Evolutionary conservation across 2,888 invertebrate genomes (phyloP).

Genomic region (Dynastes maya): DNA sequence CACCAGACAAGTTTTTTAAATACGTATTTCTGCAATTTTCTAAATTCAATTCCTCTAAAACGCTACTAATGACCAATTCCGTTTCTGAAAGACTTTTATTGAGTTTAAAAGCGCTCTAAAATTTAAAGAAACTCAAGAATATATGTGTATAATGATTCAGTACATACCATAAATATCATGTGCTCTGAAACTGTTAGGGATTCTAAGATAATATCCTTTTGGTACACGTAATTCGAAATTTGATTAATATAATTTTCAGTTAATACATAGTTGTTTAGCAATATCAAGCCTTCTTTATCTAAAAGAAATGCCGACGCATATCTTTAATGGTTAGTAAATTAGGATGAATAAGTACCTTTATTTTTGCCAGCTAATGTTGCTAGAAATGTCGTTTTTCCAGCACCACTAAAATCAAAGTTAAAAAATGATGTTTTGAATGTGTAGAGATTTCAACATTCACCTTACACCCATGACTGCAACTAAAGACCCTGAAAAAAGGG

Average conservation of each 20-base stretch:
- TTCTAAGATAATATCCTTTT: constrained; percentile 86
- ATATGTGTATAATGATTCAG: constrained; percentile 58
- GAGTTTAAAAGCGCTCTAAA: constrained; percentile 72
- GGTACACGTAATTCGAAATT: constrained; percentile 89
- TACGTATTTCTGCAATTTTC: constrained; percentile 80
- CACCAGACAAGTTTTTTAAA: constrained; percentile 87
- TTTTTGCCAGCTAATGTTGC: constrained; percentile 83
- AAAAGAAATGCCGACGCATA: background rate
- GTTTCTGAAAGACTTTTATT: constrained; percentile 58
- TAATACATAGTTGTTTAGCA: constrained; percentile 71
- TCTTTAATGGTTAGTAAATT: background rate
- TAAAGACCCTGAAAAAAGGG: constrained; percentile 79
- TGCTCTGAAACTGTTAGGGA: constrained; percentile 87
- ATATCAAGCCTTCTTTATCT: constrained; percentile 50
- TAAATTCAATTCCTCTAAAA: constrained; percentile 81
- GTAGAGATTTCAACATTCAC: constrained; percentile 66
- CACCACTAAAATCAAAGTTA: constrained; percentile 74
- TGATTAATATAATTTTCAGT: constrained; percentile 79
- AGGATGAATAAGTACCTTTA: constrained; percentile 70
- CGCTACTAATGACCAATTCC: constrained; percentile 67
- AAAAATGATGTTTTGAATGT: background rate
- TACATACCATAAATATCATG: constrained; percentile 87
- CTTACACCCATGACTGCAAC: constrained; percentile 85
- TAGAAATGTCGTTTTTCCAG: constrained; percentile 83
- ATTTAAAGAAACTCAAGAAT: background rate